Evolutionary conservation across 2,888 invertebrate genomes (phyloP).

Genomic region (Drosophila mayaguana): DNA sequence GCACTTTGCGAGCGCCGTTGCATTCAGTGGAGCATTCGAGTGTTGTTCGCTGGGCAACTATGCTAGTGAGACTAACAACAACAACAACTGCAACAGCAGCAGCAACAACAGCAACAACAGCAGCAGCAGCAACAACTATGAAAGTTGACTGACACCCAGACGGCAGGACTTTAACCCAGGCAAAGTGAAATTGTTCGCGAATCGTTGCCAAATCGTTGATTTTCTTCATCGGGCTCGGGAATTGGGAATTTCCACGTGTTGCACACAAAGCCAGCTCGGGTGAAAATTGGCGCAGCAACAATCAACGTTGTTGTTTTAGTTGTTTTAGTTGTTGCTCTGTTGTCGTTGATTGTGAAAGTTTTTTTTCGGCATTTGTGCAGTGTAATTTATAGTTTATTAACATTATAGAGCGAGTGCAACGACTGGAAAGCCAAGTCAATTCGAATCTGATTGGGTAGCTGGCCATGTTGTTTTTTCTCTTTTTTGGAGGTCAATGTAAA

Average conservation of each 20-base stretch:
- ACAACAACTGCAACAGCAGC: neutral
- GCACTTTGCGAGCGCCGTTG: slow-evolving; percentile 56
- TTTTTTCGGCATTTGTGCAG: slow-evolving; percentile 70
- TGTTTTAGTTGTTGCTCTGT: slow-evolving; percentile 23
- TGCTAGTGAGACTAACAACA: slow-evolving; percentile 73
- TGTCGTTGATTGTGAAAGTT: slow-evolving; percentile 66
- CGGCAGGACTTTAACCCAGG: slow-evolving; percentile 80
- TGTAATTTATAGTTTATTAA: slow-evolving; percentile 80
- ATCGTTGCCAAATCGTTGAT: slow-evolving; percentile 45
- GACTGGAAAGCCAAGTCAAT: slow-evolving; percentile 63
- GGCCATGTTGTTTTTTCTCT: slow-evolving; percentile 8
- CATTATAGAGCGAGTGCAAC: slow-evolving; percentile 76
- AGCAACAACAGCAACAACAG: slow-evolving; percentile 27
- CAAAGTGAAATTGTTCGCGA: slow-evolving; percentile 78
- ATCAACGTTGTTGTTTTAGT: slow-evolving; percentile 29
- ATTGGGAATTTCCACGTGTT: slow-evolving; percentile 75
- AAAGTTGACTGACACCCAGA: slow-evolving; percentile 81
- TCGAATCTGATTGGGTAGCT: slow-evolving; percentile 32
- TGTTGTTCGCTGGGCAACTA: slow-evolving; percentile 76
- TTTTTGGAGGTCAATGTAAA: slow-evolving; percentile 66
- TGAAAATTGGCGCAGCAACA: slow-evolving; percentile 64
- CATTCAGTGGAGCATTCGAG: slow-evolving; percentile 77
- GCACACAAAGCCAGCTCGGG: slow-evolving; percentile 59
- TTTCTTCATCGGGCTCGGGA: slow-evolving; percentile 32
- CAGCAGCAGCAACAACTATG: slow-evolving; percentile 37